These are phyloP conservation scores for Hippocampus mohnikei DNA, from an alignment of 2,113 vertebrate species.

Conservation along the genomic window DNA sequence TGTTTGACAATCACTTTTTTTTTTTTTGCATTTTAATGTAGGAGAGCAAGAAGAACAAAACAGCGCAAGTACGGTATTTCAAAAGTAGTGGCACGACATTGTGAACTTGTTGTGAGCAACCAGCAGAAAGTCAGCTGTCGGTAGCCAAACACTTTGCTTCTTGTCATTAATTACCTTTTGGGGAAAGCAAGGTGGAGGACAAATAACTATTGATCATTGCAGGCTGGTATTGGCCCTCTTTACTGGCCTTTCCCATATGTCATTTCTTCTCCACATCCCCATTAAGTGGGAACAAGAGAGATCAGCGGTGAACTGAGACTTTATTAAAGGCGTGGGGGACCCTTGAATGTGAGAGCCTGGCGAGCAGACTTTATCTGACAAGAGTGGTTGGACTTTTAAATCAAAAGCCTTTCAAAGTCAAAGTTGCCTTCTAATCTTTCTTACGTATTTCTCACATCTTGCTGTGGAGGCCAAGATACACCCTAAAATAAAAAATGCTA, in stretches of 20 bases:
- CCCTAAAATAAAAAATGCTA: slow-evolving; percentile 13
- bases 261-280: slow-evolving; percentile 65
- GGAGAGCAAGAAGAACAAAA: background rate
- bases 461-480: background rate
- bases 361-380: slow-evolving; percentile 37
- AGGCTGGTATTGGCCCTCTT: slow-evolving; percentile 51
- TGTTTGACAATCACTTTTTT: background rate
- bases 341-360: slow-evolving; percentile 44
- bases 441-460: slow-evolving; percentile 10
- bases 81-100: slow-evolving; percentile 53
- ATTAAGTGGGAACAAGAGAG: slow-evolving; percentile 68
- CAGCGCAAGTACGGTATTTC: background rate
- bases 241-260: slow-evolving; percentile 60
- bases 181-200: slow-evolving; percentile 51
- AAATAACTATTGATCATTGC: slow-evolving; percentile 73
- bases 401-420: slow-evolving; percentile 35
- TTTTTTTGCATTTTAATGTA: background rate
- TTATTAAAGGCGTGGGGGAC: slow-evolving; percentile 57
- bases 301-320: slow-evolving; percentile 58
- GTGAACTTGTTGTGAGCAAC: slow-evolving; percentile 53
- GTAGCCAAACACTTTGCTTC: slow-evolving; percentile 58
- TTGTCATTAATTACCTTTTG: slow-evolving; percentile 68
- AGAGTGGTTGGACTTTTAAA: slow-evolving; percentile 18
- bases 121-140: slow-evolving; percentile 67
- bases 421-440: slow-evolving; percentile 21